Evolutionary conservation across 2,113 vertebrate species (phyloP), one percentile per base, ranked within the genome.

Genomic region (Mustela nigripes): DNA sequence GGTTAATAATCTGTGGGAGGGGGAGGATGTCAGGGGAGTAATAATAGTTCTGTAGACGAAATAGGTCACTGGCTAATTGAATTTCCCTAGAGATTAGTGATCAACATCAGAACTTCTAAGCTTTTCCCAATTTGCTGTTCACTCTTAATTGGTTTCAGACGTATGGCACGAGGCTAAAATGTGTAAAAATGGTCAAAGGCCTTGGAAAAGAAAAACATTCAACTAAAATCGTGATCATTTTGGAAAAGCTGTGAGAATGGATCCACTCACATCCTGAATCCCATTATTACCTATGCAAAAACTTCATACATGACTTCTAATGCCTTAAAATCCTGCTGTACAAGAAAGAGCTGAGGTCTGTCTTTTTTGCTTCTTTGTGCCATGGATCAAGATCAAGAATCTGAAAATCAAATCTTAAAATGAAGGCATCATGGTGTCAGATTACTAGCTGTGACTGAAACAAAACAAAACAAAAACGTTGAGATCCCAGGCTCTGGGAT

Each of bases 71-170:
- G 53, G 39, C 22, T 73, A 56, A 95, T 8, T 82, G 58, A 79
- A 69, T 79, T 97, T 94, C 81, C 63, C 85, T 74, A 89, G 63
- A 82, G 50, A 78, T 67, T 31, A 73, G 15, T 84, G 48, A 92
- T 53, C 22, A 45, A 48, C 48, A 91, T 48, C 39, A 88, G 76
- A 93, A 94, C 62, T 58, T 90, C 74, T 78, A 94, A 93, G 71
- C 39, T 67, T 80, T 94, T 94, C n/a, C 19, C 56, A 88, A 14
- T 42, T 84, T 78, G 7, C 19, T n/a, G 0, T 65, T 53, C 0
- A 18, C 6, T 87, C 74, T 67, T 74, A 36, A 79, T 53, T 87
- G 76, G 86, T 81, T 90, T 95, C 45, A 82, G 74, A 48, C 93
- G 60, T 48, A 79, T 73, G 67, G 28, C 33, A 48, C 39, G 28